Conservation (phyloP, 2,113 vertebrate species). For the Ophthalmolycus amberensis region DNA sequence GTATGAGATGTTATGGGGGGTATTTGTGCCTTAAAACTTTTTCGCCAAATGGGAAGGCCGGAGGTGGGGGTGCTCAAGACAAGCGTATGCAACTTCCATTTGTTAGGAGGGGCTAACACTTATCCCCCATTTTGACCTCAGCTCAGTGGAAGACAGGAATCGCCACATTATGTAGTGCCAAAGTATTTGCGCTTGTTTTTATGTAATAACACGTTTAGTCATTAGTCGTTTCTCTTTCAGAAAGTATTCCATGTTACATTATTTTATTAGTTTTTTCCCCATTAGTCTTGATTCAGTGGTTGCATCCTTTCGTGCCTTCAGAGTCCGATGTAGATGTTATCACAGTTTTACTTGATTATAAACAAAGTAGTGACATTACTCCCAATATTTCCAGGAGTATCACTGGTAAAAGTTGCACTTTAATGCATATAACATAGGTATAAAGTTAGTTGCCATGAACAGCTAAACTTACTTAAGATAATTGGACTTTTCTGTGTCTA, state of each 20-base stretch:
- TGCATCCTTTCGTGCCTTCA: slow-evolving; percentile 25
- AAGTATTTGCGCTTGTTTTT: slow-evolving; percentile 13
- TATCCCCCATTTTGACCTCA: slow-evolving; percentile 81
- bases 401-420: neutral
- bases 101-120: slow-evolving; percentile 74
- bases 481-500: neutral
- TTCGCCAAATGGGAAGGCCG: slow-evolving; percentile 50
- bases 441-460: neutral
- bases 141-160: slow-evolving; percentile 52
- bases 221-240: neutral
- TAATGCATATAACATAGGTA: neutral
- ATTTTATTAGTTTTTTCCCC: neutral
- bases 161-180: slow-evolving; percentile 36
- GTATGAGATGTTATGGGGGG: slow-evolving; percentile 9
- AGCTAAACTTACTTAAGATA: neutral
- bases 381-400: neutral
- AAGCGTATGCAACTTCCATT: slow-evolving; percentile 75
- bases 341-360: neutral
- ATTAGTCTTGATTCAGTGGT: neutral
- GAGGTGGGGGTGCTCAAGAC: slow-evolving; percentile 69
- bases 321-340: neutral
- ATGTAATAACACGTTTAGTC: neutral
- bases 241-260: neutral
- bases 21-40: slow-evolving; percentile 53
- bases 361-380: neutral